These are phyloP conservation scores for Bombylius discolor DNA, from an alignment of 2,888 invertebrate genomes.

Conservation along the genomic window DNA sequence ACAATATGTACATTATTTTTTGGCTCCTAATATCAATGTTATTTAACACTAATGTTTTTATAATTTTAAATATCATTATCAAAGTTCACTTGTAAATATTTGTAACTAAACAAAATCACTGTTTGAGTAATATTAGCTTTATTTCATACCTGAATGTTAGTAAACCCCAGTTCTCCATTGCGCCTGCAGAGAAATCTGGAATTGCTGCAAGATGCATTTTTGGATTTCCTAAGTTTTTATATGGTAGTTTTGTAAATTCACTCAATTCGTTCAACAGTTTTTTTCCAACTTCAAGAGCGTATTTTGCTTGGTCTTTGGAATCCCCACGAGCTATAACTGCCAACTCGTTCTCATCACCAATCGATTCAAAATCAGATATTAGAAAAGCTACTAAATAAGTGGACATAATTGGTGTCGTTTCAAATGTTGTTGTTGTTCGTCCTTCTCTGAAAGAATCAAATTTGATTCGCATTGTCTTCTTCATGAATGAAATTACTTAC, in stretches of 20 bases:
- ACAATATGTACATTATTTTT: no score
- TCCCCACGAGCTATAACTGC: slow-evolving; percentile 56
- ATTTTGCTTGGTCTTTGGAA: slow-evolving; percentile 50
- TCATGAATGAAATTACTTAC: neutral
- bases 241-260: slow-evolving; percentile 45
- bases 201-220: slow-evolving; percentile 79
- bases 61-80: neutral
- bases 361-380: slow-evolving; percentile 44
- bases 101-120: no score
- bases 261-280: slow-evolving; percentile 41
- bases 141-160: slow-evolving; percentile 57
- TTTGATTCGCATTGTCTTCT: neutral
- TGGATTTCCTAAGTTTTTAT: slow-evolving; percentile 42
- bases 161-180: slow-evolving; percentile 90
- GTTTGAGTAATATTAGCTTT: no score
- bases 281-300: slow-evolving; percentile 49
- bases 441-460: slow-evolving; percentile 39
- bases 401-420: slow-evolving; percentile 50
- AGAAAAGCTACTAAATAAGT: slow-evolving; percentile 70
- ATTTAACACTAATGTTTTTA: no score
- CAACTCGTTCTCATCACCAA: slow-evolving; percentile 11
- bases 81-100: neutral
- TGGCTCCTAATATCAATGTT: no score
- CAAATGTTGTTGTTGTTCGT: slow-evolving; percentile 19
- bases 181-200: slow-evolving; percentile 70